Evolutionary conservation across 2,888 invertebrate species (phyloP).

Genomic region (Byasa hedistus): DNA sequence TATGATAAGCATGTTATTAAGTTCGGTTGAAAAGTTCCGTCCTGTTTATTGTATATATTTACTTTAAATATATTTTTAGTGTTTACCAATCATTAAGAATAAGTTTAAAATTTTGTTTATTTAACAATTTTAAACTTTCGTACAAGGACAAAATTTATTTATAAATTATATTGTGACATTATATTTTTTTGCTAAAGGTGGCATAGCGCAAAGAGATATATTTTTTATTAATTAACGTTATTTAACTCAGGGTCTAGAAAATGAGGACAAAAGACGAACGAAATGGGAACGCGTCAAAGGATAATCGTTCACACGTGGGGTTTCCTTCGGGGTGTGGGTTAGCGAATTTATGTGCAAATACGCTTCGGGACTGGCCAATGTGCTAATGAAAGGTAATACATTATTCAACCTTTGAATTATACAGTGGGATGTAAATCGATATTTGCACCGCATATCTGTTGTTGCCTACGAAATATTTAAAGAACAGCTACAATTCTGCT

Average conservation of each 20-base stretch:
- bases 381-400: constrained; percentile 80
- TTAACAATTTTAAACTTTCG: too few species aligned
- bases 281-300: constrained; percentile 53
- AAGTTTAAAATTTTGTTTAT: too few species aligned
- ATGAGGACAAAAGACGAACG: constrained; percentile 46
- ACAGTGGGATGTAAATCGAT: constrained; percentile 79
- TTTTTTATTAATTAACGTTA: constrained; percentile 33
- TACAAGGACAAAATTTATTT: too few species aligned
- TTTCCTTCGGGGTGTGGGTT: constrained; percentile 70
- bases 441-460: constrained; percentile 76
- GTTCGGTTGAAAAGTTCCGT: background rate
- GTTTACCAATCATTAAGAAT: too few species aligned
- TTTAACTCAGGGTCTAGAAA: constrained; percentile 39
- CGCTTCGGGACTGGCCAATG: constrained; percentile 74
- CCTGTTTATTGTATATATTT: background rate
- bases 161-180: too few species aligned
- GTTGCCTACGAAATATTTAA: constrained; percentile 63
- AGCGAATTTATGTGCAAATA: constrained; percentile 79
- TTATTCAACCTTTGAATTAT: constrained; percentile 79
- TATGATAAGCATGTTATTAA: background rate
- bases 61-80: too few species aligned
- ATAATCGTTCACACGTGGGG: constrained; percentile 71
- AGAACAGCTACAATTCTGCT: constrained; percentile 50
- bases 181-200: too few species aligned
- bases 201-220: background rate